These are phyloP conservation scores for Poeciliopsis paucimaculata DNA, from an alignment of 2,797 vertebrate genomes.

Conservation along the genomic window DNA sequence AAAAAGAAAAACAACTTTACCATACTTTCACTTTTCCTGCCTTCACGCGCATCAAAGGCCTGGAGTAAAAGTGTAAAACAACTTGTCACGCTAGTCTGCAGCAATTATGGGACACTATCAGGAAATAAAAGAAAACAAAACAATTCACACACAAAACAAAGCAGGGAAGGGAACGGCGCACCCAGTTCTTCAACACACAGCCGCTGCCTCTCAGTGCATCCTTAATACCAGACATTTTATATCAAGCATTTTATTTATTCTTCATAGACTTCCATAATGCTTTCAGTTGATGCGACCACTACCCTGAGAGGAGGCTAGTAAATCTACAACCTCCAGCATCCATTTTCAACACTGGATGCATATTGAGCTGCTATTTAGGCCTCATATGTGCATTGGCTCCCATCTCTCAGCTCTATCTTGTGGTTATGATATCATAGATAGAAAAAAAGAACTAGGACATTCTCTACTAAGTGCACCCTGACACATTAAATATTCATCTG, in stretches of 20 bases:
- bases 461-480: constrained; percentile 85
- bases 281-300: constrained; percentile 76
- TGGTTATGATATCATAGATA: constrained; percentile 88
- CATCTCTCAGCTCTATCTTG: constrained; percentile 83
- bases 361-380: constrained; percentile 74
- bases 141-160: constrained; percentile 57
- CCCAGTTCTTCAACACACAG: constrained; percentile 67
- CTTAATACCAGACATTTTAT: constrained; percentile 81
- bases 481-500: constrained; percentile 86
- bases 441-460: constrained; percentile 78
- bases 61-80: constrained; percentile 22
- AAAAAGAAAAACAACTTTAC: constrained; percentile 33
- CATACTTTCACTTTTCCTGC: constrained; percentile 14
- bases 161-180: constrained; percentile 52
- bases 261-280: constrained; percentile 76
- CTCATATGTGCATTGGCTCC: constrained; percentile 75
- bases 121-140: constrained; percentile 45
- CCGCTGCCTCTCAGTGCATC: constrained; percentile 56
- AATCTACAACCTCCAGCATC: constrained; percentile 75
- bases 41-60: constrained; percentile 28
- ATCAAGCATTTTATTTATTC: constrained; percentile 79
- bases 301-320: constrained; percentile 77
- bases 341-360: constrained; percentile 68
- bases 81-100: constrained; percentile 37
- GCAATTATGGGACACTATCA: constrained; percentile 49